Conservation (phyloP, 2,888 invertebrate species). For the Amaurobius ferox region DNA sequence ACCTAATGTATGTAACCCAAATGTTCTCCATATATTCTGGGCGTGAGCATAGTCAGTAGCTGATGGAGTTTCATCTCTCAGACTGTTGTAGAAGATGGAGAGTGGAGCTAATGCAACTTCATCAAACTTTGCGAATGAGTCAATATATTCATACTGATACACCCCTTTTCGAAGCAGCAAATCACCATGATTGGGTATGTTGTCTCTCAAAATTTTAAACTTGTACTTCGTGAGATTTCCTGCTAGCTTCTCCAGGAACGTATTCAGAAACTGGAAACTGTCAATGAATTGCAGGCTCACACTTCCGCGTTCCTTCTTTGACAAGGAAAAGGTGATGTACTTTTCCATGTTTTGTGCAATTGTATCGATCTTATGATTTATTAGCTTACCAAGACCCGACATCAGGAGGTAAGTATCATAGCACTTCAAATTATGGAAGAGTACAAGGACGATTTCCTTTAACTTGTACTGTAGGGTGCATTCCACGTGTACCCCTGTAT, state of each 20-base stretch:
- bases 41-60: conserved; percentile 65
- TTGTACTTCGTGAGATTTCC: conserved; percentile 10
- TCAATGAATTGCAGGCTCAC: conserved; percentile 13
- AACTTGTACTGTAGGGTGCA: conserved; percentile 2
- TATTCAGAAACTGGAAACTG: conserved; percentile 10
- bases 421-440: conserved; percentile 6
- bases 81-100: no score
- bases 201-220: conserved; percentile 1
- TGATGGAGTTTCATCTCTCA: conserved; percentile 73
- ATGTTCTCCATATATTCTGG: no score
- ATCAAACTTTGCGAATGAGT: conserved; percentile 73
- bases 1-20: conserved; percentile 60
- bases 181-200: no score
- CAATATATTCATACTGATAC: conserved; percentile 75
- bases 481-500: neutral
- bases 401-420: conserved; percentile 22
- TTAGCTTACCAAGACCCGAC: neutral
- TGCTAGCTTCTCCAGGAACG: conserved; percentile 9
- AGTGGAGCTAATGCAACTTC: no score
- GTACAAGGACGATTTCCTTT: neutral
- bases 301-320: neutral
- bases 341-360: neutral
- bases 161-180: conserved; percentile 75
- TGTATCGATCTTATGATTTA: neutral
- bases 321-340: neutral